Base-by-base conservation (phyloP, 2,113 vertebrate genomes). In the Mugil cephalus region DNA sequence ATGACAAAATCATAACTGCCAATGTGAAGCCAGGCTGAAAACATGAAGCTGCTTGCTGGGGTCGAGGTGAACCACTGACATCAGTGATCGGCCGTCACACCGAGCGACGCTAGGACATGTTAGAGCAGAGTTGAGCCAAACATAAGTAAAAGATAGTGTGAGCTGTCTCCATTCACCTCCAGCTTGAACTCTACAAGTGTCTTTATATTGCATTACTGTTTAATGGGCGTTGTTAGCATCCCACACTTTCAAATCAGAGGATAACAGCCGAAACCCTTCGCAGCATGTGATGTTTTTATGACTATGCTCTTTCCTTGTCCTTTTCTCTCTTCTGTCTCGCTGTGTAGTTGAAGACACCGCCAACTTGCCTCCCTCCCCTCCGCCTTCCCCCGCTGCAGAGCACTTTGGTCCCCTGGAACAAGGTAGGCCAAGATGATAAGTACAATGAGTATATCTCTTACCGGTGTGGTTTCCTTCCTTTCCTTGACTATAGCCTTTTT, bases 351-450 rank as follows among this genome's bases (percentile, higher is more conserved):
- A 99, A 93, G 98, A 99, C 83, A 96, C 97, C 72, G 93, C 96
- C 89, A 98, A 99, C 87, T 93, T 99, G 93, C 98, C 98, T 84
- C 98, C 98, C 63, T 99, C 98, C 59, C 98, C 98, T 38, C 98
- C 98, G 66, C 97, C 96, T 0, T 99, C 98, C 1, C 98, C 98
- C 86, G 96, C 97, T 76, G 96, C 97, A 0, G 96, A 98, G 88
- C 95, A 96, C 91, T 96, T 96, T 45, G 95, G 95, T 81, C 87
- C 94, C 50, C 91, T 96, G 88, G 96, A 97, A 75, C 96, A 96
- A 98, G 98, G 98, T 99, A 98, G 84, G 92, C 48, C 55, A 61
- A 59, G 75, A 78, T 39, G 13, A 18, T 78, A 68, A 79, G 45
- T 47, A 61, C 10, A 13, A 12, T n/a, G 17, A 61, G 6, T 48